Conservation (phyloP, 1,140 invertebrate genomes). For the Trinorchestia longiramus region DNA sequence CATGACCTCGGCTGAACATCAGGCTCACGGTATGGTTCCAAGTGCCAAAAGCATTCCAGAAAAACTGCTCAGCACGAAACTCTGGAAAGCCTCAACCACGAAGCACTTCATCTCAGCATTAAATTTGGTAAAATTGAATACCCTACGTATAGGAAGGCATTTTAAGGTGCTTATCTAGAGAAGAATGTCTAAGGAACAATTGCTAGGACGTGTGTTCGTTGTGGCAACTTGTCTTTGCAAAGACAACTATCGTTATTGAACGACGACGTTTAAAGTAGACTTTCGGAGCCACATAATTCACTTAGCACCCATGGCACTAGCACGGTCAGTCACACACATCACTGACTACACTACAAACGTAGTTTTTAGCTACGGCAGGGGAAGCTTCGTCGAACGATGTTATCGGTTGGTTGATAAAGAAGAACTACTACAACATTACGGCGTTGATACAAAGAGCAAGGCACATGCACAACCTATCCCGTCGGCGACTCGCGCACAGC, state of each 20-base stretch:
- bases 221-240: background rate
- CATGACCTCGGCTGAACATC: background rate
- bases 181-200: background rate
- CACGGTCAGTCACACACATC: background rate
- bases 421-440: constrained; percentile 17
- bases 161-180: background rate
- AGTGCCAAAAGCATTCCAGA: background rate
- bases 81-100: background rate
- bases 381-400: constrained; percentile 11
- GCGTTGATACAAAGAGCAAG: background rate
- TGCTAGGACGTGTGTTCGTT: background rate
- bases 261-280: constrained; percentile 37
- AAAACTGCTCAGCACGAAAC: background rate
- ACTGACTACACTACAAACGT: background rate
- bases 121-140: background rate
- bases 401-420: constrained; percentile 53
- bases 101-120: background rate
- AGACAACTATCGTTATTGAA: constrained; percentile 51
- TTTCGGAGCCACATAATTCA: constrained; percentile 3
- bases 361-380: background rate
- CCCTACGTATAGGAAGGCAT: background rate
- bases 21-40: background rate
- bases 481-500: constrained; percentile 20
- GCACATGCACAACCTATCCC: background rate
- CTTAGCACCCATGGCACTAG: background rate